Percentiles rank a stretch among this genome's conserved stretches.
Evolutionary conservation across 2,113 vertebrate genomes (phyloP).

Genomic region (Laticauda laticaudata): DNA sequence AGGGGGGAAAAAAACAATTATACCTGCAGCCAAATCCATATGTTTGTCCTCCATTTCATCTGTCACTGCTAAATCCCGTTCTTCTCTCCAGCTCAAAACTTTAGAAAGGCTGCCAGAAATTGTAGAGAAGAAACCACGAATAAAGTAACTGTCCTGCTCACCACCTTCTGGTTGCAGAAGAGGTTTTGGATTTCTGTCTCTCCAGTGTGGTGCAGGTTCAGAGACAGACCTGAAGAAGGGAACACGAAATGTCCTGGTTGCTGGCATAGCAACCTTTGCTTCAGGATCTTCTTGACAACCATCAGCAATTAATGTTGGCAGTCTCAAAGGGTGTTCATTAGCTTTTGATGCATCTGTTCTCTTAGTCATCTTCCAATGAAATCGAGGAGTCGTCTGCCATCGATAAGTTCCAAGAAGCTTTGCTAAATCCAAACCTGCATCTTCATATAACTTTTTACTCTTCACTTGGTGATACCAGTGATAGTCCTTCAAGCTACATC

Average conservation of each 20-base stretch:
- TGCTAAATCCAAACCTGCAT: slow-evolving; percentile 40
- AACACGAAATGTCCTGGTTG: slow-evolving; percentile 6
- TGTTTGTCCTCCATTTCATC: slow-evolving; percentile 18
- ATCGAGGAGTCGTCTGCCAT: slow-evolving; percentile 63
- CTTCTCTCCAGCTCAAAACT: slow-evolving; percentile 65
- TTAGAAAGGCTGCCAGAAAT: slow-evolving; percentile 70
- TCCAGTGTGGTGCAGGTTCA: slow-evolving; percentile 50
- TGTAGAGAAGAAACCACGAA: slow-evolving; percentile 68
- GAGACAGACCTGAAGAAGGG: slow-evolving; percentile 74
- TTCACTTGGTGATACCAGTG: slow-evolving; percentile 61
- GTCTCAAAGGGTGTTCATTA: slow-evolving; percentile 11
- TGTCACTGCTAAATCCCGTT: slow-evolving; percentile 43
- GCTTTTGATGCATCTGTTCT: slow-evolving; percentile 29
- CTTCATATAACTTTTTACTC: slow-evolving; percentile 63
- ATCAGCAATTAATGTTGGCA: neutral
- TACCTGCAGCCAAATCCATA: slow-evolving; percentile 45
- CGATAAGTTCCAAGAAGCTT: slow-evolving; percentile 49
- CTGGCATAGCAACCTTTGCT: neutral
- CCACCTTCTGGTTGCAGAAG: slow-evolving; percentile 39
- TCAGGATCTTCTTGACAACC: neutral
- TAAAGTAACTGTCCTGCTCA: slow-evolving; percentile 60
- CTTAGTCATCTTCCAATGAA: slow-evolving; percentile 52
- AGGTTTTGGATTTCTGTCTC: neutral
- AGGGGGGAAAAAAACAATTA: neutral
- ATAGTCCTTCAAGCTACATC: slow-evolving; percentile 59